Percentiles rank a stretch among this genome's conserved stretches.
phyloP scores from a whole-genome alignment of 92 coral and sea anemone genomes.

The Montipora capitata region DNA sequence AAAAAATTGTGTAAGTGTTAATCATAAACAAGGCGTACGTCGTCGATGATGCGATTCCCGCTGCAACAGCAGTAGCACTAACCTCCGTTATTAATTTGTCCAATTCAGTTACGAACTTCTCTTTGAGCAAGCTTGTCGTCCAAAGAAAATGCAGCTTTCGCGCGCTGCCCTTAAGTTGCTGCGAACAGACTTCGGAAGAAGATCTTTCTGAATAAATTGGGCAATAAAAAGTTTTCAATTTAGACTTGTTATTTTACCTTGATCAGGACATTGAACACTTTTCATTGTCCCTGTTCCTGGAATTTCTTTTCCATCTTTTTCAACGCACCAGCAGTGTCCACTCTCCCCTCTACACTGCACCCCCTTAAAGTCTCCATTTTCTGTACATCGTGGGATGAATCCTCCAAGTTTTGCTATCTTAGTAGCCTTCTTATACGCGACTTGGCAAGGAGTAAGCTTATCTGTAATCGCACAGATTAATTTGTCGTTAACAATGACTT shows the following conservation, averaged over 20 bases:
- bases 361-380: conserved; percentile 85
- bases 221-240: neutral
- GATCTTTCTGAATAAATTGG: too few species aligned
- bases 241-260: neutral
- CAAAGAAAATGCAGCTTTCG: too few species aligned
- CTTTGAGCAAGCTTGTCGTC: too few species aligned
- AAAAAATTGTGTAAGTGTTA: too few species aligned
- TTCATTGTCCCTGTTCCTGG: conserved; percentile 76
- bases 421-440: conserved; percentile 80
- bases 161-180: too few species aligned
- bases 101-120: too few species aligned
- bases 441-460: conserved; percentile 58
- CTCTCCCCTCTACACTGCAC: conserved; percentile 87
- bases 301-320: conserved; percentile 80
- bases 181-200: too few species aligned
- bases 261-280: conserved; percentile 49
- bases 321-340: conserved; percentile 97
- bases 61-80: too few species aligned
- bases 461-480: neutral
- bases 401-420: conserved; percentile 63
- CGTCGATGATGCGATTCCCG: too few species aligned
- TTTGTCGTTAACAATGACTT: too few species aligned
- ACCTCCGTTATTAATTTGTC: too few species aligned
- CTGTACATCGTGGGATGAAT: conserved; percentile 89
- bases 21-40: too few species aligned